A percentile compares a stretch with the other conserved stretches of the same genome.
phyloP scores from a whole-genome alignment of 2,797 vertebrate genomes.

The Ispidina picta region DNA sequence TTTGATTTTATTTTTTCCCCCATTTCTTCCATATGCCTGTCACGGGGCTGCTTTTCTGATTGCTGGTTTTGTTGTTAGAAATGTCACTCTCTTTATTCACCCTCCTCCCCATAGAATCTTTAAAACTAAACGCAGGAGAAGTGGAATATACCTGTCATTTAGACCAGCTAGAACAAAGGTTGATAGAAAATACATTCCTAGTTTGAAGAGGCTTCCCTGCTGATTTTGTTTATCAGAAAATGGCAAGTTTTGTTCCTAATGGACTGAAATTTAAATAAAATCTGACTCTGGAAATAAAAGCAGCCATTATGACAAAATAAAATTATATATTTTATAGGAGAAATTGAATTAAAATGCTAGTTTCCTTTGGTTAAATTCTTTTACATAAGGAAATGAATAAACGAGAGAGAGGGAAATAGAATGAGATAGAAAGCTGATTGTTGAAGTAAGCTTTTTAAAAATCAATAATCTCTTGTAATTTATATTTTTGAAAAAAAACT shows the following conservation, averaged over 20 bases:
- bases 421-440: slow-evolving; percentile 77
- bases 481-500: slow-evolving; percentile 78
- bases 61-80: slow-evolving; percentile 86
- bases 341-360: slow-evolving; percentile 87
- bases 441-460: slow-evolving; percentile 82
- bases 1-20: slow-evolving; percentile 46
- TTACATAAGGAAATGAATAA: slow-evolving; percentile 86
- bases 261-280: slow-evolving; percentile 95
- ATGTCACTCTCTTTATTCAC: slow-evolving; percentile 77
- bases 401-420: slow-evolving; percentile 68
- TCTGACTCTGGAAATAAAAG: slow-evolving; percentile 92
- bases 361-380: slow-evolving; percentile 86
- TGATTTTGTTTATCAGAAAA: slow-evolving; percentile 97
- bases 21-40: slow-evolving; percentile 81
- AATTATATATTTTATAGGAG: slow-evolving; percentile 86
- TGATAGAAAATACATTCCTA: slow-evolving; percentile 85
- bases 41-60: slow-evolving; percentile 79
- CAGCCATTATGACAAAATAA: slow-evolving; percentile 90
- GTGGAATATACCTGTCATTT: slow-evolving; percentile 92
- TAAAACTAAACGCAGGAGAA: slow-evolving; percentile 82
- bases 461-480: slow-evolving; percentile 83
- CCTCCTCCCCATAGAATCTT: slow-evolving; percentile 79
- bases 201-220: slow-evolving; percentile 90
- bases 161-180: slow-evolving; percentile 88
- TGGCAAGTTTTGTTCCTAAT: slow-evolving; percentile 91